Percentiles rank a stretch among this genome's conserved stretches.
Evolutionary conservation across 2,797 vertebrate species (phyloP).

Genomic region (Sebastes vulpes): DNA sequence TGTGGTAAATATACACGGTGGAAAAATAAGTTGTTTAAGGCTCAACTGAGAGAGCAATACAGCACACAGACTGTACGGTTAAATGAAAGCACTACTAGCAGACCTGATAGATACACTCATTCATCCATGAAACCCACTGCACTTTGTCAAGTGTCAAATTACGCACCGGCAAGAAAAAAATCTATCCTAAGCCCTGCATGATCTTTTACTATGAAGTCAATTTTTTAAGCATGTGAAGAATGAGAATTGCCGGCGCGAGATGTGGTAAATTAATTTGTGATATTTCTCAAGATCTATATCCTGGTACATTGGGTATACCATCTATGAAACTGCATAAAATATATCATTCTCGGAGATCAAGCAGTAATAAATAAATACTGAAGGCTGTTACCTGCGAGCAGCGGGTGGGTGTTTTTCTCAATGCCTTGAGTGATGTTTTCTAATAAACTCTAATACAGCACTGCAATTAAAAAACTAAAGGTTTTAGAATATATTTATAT

Average conservation of each 20-base stretch:
- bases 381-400: conserved; percentile 23
- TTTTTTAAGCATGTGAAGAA: conserved; percentile 59
- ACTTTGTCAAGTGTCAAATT: conserved; percentile 81
- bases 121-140: conserved; percentile 64
- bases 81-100: conserved; percentile 56
- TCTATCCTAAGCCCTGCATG: conserved; percentile 31
- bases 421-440: neutral
- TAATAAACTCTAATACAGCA: conserved; percentile 11
- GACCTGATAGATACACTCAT: conserved; percentile 64
- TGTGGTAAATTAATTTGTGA: conserved; percentile 60
- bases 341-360: conserved; percentile 37
- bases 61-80: conserved; percentile 22
- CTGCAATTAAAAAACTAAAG: conserved; percentile 18
- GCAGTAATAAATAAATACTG: conserved; percentile 36
- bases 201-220: conserved; percentile 45
- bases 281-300: conserved; percentile 57
- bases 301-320: conserved; percentile 26
- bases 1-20: neutral
- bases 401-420: conserved; percentile 21
- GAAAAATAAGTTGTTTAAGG: conserved; percentile 10
- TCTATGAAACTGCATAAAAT: conserved; percentile 33
- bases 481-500: neutral
- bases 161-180: conserved; percentile 40
- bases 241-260: conserved; percentile 26
- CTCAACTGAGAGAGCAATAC: conserved; percentile 17